Base-by-base conservation (phyloP, 2,797 vertebrate genomes). In the Amblyopsis hoosieri region DNA sequence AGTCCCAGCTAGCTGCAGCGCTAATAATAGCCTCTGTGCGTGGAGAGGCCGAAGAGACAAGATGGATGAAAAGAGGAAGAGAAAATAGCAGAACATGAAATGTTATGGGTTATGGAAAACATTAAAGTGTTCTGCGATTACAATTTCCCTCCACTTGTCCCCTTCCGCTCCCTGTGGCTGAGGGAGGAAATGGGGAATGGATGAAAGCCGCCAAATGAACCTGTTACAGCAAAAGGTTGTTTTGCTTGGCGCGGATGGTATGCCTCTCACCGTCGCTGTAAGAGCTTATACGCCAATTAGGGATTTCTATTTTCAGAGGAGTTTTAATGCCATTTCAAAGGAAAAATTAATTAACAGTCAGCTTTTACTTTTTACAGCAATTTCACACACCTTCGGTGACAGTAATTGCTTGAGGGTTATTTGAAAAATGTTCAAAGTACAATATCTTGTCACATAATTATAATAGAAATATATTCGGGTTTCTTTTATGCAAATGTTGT, bases 261-360 rank as follows among this genome's bases (percentile, higher is more conserved):
- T 83, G 79, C 79, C 72, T 72, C 67, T 75, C 68, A 51, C 66
- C 45, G n/a, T 68, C 71, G 81, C 76, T 79, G 60, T 57, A 78
- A 77, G 78, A 82, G 69, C 84, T 85, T 76, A 85, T 64, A 69
- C 45, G 61, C 65, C 78, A 86, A 87, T 84, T 84, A 84, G 79
- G 69, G 70, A 79, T 87, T 83, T 79, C 67, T 81, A 85, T 87
- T 87, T 91, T 82, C 86, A 81, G 78, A 79, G 80, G 79, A 82
- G 62, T 77, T 82, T 81, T 85, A 85, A 87, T 85, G 81, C 79
- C 66, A 80, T 90, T 87, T 91, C 84, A 90, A 90, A 88, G 85
- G 78, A 79, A 72, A 74, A 86, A 87, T 84, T 87, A 84, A 89
- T 89, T 87, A 86, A 78, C 81, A 83, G 79, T 69, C 76, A 50